Evolutionary conservation across 2,113 vertebrate genomes (phyloP), one percentile per base, ranked within the genome.

Genomic region (Bagarius yarrelli): DNA sequence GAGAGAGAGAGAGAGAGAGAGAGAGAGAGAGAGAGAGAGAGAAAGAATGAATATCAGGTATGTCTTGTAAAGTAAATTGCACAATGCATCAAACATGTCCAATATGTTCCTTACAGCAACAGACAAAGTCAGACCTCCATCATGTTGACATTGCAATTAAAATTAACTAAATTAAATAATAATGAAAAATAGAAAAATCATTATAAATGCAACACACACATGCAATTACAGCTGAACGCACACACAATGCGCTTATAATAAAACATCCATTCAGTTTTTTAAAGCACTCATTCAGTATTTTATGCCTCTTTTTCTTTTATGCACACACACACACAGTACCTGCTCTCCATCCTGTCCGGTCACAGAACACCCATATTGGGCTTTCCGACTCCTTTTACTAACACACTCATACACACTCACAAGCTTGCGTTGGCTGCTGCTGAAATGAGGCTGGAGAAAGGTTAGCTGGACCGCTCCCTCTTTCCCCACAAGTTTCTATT

Each of bases 341-440:
- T 86, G 85, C 85, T 84, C 70, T 86, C 85, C 83, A 86, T 86
- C 74, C 80, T 86, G 61, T 72, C 72, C 57, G 8, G 53, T 79
- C 70, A 81, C 53, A 34, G 55, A 34, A 78, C 57, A 64, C 53
- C 75, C 81, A 85, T 85, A 72, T 83, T 57, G 18, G 75, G 25
- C 27, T 30, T 67, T 30, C 19, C 76, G 71, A 27, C 56, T 63
- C n/a, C 11, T 57, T 44, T 25, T 19, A 16, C 73, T 25, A 23
- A 61, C 40, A 13, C 34, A 67, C 60, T 6, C 44, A 57, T 36
- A 67, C 23, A 56, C 36, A 19, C 34, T 56, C 57, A 74, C 18
- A 57, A 12, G 23, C 75, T 25, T 56, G 47, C 53, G 44, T 32
- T 53, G 15, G 8, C 50, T 63, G 63, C 53, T 64, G 80, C 55